Evolutionary conservation across 2,113 vertebrate genomes (phyloP), one percentile per base, ranked within the genome.

Genomic region (Motacilla alba): DNA sequence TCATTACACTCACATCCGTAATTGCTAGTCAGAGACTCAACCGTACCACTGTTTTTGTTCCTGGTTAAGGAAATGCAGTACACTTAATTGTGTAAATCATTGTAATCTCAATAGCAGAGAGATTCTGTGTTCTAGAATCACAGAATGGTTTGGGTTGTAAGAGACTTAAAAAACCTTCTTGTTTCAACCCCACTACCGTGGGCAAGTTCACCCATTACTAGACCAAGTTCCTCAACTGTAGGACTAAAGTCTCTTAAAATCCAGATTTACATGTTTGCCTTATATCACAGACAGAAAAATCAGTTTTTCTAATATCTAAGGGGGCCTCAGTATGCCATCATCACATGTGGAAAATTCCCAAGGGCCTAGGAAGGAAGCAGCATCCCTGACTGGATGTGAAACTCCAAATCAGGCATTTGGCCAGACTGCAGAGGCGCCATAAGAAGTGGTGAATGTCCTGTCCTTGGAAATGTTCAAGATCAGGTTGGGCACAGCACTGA

Each of bases 381-480:
- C 15, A 49, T 21, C 35, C 60, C 35, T 84, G 18, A 52, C 15
- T 26, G 15, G 7, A 8, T 31, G 39, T 58, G 50, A 53, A 74
- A 53, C 33, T 74, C 43, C 19, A 11, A 31, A 20, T 23, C 6
- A 68, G 43, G 5, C 2, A 2, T 26, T 47, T 56, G 31, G 2
- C 8, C 2, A 1, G 46, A 12, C 31, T 9, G 35, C 56, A 43
- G 62, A 55, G 30, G 4, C 64, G 17, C 26, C 18, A 0, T 16
- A 53, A 59, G 28, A 75, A 33, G 7, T 15, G 16, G 10, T 53
- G n/a, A 62, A 43, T 62, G 9, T 31, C 47, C 30, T 16, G 11
- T 30, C 18, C 18, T 80, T 59, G 52, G 52, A 37, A 74, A 33
- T 15, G 46, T 28, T 59, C 44, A 33, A 20, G 7, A 23, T 37